Evolutionary conservation across 2,113 vertebrate genomes (phyloP).

Genomic region (Salvelinus sp.): DNA sequence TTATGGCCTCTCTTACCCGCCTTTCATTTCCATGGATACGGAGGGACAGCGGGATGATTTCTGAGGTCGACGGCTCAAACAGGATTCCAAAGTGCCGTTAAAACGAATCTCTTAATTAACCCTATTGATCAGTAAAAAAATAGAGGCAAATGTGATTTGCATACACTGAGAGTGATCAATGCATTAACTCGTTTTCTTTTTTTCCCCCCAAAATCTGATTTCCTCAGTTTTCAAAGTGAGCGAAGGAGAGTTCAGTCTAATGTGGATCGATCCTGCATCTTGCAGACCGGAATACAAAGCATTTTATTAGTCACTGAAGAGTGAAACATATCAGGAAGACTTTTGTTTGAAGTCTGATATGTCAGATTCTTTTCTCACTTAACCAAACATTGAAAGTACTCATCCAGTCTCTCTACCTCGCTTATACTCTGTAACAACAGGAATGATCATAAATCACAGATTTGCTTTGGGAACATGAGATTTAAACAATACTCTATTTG

Average conservation of each 20-base stretch:
- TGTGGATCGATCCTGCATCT: conserved; percentile 82
- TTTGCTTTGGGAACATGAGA: conserved; percentile 44
- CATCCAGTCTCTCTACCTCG: background rate
- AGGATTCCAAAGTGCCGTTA: conserved; percentile 71
- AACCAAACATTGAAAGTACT: conserved; percentile 3
- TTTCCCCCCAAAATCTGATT: conserved; percentile 73
- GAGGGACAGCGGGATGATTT: conserved; percentile 62
- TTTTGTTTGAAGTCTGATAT: conserved; percentile 39
- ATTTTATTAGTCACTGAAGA: conserved; percentile 89
- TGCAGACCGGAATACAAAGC: conserved; percentile 85
- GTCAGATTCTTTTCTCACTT: conserved; percentile 77
- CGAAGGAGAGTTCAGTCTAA: conserved; percentile 74
- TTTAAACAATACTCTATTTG: conserved; percentile 49
- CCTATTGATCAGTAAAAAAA: conserved; percentile 76
- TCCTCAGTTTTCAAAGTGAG: conserved; percentile 79
- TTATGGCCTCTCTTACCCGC: conserved; percentile 61
- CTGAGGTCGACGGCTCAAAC: conserved; percentile 66
- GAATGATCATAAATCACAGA: conserved; percentile 45
- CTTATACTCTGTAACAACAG: conserved; percentile 52
- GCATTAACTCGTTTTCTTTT: conserved; percentile 77
- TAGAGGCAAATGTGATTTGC: conserved; percentile 78
- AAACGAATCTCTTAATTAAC: conserved; percentile 81
- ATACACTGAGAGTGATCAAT: conserved; percentile 77
- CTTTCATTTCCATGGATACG: conserved; percentile 69
- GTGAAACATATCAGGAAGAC: conserved; percentile 58